Evolutionary conservation across 1,140 invertebrate species (phyloP).

Genomic region (Drosophila parabipectinata): DNA sequence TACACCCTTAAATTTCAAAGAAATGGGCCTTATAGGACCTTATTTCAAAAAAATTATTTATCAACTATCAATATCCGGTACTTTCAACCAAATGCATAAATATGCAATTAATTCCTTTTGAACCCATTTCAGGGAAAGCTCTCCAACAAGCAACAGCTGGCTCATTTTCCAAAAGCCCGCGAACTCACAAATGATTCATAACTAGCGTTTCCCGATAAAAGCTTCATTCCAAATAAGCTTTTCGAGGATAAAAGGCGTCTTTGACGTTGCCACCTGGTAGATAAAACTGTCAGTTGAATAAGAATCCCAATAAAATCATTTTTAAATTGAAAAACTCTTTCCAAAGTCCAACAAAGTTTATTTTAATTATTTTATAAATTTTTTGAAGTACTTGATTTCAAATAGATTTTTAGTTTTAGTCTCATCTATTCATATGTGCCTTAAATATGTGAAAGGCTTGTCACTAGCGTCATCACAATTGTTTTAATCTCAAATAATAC

Average conservation of each 20-base stretch:
- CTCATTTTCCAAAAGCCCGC: conserved; percentile 42
- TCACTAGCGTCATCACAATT: too few relatives aligned
- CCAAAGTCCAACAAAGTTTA: too few relatives aligned
- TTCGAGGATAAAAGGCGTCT: not conserved
- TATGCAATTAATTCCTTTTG: conserved; percentile 10
- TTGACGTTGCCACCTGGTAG: not conserved
- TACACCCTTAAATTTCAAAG: not conserved
- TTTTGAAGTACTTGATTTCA: too few relatives aligned
- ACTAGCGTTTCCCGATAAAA: not conserved
- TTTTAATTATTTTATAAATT: too few relatives aligned
- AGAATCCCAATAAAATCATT: too few relatives aligned
- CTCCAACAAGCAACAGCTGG: conserved; percentile 61
- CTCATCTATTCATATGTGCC: too few relatives aligned
- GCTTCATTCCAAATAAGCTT: conserved; percentile 20
- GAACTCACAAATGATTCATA: conserved; percentile 22
- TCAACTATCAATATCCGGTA: conserved; percentile 16
- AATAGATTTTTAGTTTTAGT: too few relatives aligned
- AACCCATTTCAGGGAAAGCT: conserved; percentile 50
- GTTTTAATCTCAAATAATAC: too few relatives aligned
- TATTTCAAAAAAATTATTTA: not conserved
- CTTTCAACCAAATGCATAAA: conserved; percentile 1
- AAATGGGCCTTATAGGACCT: not conserved
- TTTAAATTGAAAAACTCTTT: too few relatives aligned
- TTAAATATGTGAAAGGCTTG: too few relatives aligned
- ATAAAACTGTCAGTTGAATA: too few relatives aligned